Base-by-base conservation (phyloP, 1,140 invertebrate species). In the Coelopa frigida region DNA sequence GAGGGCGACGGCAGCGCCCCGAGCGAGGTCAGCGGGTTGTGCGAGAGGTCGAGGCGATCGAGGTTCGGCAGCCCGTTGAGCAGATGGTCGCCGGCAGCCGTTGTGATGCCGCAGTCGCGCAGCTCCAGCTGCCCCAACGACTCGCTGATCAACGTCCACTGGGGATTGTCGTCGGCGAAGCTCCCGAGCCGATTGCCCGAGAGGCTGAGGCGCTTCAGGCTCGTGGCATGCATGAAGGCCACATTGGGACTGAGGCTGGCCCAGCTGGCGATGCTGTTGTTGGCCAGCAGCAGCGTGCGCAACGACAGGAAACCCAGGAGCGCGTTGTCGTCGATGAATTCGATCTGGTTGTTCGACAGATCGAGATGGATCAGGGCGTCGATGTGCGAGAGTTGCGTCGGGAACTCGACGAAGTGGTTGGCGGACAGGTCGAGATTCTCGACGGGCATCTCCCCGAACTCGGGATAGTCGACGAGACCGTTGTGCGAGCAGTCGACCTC, bases 231-330 rank as follows among this genome's bases (percentile, higher is more conserved):
- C 36, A 56, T 49, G 22, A 78, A 61, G 2, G 72, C 53, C 35
- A 70, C 58, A 32, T 68, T 72, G 3, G 76, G 73, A 56, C 70
- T 74, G 26, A 81, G 57, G 32, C 73, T 65, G 4, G 62, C 48
- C 78, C 78, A 80, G 38, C 70, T 61, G 15, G 55, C 61, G 36
- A 81, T 75, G 11, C 66, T 55, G 53, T 80, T 81, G 43, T 59
- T 70, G 11, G 73, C 72, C 47, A 81, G 57, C 55, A 78, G 70
- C 23, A 81, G 53, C 4, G 65, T 59, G 52, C 75, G 63, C 15
- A 81, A 57, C 3, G 70, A 58, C 10, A 62, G 71, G 12, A 79
- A 69, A 7, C 74, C 75, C 20, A 70, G 46, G 3, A 81, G 61
- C 3, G 73, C 66, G 40, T 70, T 52, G 22, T 50, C 48, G 3